These are phyloP conservation scores for Nyctereutes procyonoides DNA, from an alignment of 2,113 vertebrate genomes.

Conservation along the genomic window DNA sequence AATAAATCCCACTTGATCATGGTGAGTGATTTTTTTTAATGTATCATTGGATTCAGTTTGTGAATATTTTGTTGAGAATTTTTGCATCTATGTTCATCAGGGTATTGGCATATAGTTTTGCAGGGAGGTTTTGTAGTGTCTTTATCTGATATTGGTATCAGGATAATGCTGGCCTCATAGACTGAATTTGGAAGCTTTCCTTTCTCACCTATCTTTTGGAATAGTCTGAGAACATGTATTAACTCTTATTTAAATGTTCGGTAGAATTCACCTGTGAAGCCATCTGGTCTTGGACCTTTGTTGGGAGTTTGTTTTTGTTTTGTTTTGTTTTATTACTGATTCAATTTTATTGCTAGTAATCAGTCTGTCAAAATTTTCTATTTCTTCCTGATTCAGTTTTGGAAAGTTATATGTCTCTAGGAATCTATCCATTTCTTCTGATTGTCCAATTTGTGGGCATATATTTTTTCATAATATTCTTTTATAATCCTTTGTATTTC, in stretches of 20 bases:
- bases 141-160: neutral
- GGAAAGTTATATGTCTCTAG: neutral
- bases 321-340: neutral
- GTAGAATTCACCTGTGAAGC: neutral
- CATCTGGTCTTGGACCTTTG: neutral
- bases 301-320: neutral
- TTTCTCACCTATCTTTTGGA: neutral
- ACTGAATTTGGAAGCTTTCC: neutral
- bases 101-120: neutral
- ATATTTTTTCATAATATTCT: neutral
- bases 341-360: neutral
- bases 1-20: neutral
- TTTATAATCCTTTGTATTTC: neutral
- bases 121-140: neutral
- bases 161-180: neutral
- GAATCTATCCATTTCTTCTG: neutral
- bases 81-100: neutral
- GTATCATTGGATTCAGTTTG: neutral
- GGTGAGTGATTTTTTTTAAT: neutral
- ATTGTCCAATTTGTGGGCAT: neutral
- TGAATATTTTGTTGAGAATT: neutral
- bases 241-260: neutral
- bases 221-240: neutral
- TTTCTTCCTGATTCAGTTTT: neutral
- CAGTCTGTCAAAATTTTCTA: neutral